Evolutionary conservation across 2,797 vertebrate species (phyloP).

Genomic region (Allobates femoralis): DNA sequence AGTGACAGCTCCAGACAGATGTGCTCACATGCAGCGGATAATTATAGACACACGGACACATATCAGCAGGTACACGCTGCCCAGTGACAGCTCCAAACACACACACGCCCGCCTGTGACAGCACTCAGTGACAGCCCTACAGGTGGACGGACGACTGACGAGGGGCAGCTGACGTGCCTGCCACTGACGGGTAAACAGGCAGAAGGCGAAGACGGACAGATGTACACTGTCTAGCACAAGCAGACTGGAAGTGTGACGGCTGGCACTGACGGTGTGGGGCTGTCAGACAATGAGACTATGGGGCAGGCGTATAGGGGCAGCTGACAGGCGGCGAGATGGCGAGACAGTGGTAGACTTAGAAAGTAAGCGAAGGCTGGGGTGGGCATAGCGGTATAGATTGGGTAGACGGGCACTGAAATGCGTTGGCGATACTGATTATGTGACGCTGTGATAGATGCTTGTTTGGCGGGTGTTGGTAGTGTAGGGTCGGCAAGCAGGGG

Average conservation of each 20-base stretch:
- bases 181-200: neutral
- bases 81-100: constrained; percentile 2
- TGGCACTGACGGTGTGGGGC: neutral
- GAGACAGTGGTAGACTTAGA: neutral
- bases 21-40: neutral
- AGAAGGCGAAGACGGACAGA: neutral
- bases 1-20: constrained; percentile 37
- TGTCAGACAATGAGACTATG: neutral
- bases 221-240: neutral
- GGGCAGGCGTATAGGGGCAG: neutral
- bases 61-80: constrained; percentile 13
- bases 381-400: neutral
- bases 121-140: neutral
- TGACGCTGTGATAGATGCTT: neutral
- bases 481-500: neutral
- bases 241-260: neutral
- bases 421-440: neutral
- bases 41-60: constrained; percentile 36
- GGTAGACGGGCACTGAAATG: neutral
- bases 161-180: neutral
- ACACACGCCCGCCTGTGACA: neutral
- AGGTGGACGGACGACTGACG: constrained; percentile 3
- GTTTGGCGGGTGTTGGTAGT: neutral
- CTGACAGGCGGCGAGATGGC: neutral
- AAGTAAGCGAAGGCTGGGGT: neutral